Percentiles rank a stretch among this genome's conserved stretches.
These are phyloP conservation scores for Notarius quadriscutis DNA, from an alignment of 2,113 vertebrate genomes.

Conservation along the genomic window DNA sequence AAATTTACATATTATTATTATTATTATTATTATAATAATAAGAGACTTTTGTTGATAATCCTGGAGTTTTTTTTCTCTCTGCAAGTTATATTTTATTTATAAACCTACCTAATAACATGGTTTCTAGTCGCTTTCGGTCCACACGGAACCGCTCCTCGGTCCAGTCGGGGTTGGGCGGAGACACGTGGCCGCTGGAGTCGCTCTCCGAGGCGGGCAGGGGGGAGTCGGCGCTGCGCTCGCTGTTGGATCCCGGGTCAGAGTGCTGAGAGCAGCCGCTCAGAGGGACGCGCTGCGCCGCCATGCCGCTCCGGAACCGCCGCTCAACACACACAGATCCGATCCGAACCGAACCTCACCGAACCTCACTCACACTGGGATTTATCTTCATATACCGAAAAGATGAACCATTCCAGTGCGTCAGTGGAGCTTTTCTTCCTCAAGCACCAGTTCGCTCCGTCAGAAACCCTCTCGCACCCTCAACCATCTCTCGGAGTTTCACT, in stretches of 20 bases:
- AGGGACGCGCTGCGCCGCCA: conserved; percentile 84
- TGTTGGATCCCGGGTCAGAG: conserved; percentile 90
- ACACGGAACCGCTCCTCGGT: conserved; percentile 96
- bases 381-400: not conserved
- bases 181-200: conserved; percentile 78
- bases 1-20: not conserved
- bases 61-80: too few species aligned
- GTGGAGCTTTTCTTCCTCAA: not conserved
- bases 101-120: conserved; percentile 89
- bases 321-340: conserved; percentile 54
- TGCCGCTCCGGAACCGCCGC: conserved; percentile 66
- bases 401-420: not conserved
- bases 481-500: not conserved
- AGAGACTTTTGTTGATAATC: not conserved
- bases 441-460: not conserved
- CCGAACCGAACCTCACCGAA: too few species aligned
- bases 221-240: conserved; percentile 90
- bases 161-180: conserved; percentile 84
- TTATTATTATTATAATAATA: too few species aligned
- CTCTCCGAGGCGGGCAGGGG: conserved; percentile 86
- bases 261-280: conserved; percentile 80
- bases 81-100: too few species aligned
- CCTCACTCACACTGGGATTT: conserved; percentile 1
- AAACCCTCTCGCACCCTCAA: not conserved
- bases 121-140: conserved; percentile 95